Conservation (phyloP, 2,888 invertebrate genomes). For the Hypselothyrea guttata region DNA sequence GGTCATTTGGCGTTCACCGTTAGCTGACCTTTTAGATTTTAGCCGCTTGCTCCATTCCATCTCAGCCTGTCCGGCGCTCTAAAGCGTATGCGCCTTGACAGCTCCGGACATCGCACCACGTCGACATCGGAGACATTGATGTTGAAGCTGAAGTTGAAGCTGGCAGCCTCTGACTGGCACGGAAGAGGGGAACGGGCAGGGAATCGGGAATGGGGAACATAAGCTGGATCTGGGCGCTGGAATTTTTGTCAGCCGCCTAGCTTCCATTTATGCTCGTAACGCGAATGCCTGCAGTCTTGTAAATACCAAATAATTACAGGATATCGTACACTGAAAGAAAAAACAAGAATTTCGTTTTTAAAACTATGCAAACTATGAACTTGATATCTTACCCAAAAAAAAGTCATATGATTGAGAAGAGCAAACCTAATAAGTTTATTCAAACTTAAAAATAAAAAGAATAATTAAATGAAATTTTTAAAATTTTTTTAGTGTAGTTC, state of each 20-base stretch:
- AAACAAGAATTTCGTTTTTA: no score
- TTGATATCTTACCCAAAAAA: no score
- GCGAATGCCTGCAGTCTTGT: constrained; percentile 7
- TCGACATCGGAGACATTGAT: not conserved
- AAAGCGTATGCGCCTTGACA: constrained; percentile 22
- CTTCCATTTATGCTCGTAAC: constrained; percentile 11
- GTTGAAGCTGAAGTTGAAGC: constrained; percentile 1
- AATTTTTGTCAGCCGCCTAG: constrained; percentile 1
- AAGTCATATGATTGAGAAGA: no score
- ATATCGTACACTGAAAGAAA: no score
- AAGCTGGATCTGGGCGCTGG: not conserved
- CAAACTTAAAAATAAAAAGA: no score
- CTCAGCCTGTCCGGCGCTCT: constrained; percentile 5
- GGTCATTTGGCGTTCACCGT: constrained; percentile 36
- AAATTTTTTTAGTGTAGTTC: no score
- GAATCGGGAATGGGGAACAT: constrained; percentile 4
- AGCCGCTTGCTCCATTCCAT: not conserved
- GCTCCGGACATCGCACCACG: constrained; percentile 4
- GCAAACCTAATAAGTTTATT: no score
- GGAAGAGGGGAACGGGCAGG: no score
- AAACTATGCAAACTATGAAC: no score
- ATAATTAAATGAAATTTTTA: no score
- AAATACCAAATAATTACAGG: no score
- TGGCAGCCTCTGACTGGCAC: no score
- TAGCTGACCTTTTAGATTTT: constrained; percentile 34